A percentile compares a stretch with the other conserved stretches of the same genome.
These are phyloP conservation scores for Harpagoxenus sublaevis DNA, from an alignment of 2,888 invertebrate species.

Conservation along the genomic window DNA sequence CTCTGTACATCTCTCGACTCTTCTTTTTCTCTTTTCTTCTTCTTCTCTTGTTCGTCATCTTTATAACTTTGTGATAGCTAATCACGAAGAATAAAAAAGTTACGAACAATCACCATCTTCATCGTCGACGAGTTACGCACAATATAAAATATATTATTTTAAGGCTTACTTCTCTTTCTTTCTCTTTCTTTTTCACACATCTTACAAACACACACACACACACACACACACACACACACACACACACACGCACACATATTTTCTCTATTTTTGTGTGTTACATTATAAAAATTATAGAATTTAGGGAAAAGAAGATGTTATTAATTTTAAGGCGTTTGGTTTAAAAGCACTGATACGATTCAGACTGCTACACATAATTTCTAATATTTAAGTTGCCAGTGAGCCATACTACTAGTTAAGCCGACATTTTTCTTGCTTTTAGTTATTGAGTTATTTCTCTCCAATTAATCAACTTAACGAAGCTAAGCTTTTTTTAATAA, in stretches of 20 bases:
- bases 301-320: background rate
- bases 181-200: background rate
- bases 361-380: background rate
- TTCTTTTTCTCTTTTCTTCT: background rate
- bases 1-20: no score
- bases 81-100: no score
- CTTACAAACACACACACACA: no score
- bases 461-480: background rate
- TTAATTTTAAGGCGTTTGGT: background rate
- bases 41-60: no score
- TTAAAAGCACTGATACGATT: background rate
- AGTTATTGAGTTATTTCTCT: background rate
- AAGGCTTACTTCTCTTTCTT: background rate
- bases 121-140: no score
- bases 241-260: no score
- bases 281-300: conserved; percentile 4
- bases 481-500: background rate
- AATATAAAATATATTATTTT: no score
- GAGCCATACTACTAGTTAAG: background rate
- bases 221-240: no score
- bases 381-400: background rate
- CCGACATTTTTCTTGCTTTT: background rate
- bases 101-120: no score
- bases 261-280: background rate
- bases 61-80: no score